Conservation (phyloP, 2,888 invertebrate genomes). For the Ormyrus labotus region DNA sequence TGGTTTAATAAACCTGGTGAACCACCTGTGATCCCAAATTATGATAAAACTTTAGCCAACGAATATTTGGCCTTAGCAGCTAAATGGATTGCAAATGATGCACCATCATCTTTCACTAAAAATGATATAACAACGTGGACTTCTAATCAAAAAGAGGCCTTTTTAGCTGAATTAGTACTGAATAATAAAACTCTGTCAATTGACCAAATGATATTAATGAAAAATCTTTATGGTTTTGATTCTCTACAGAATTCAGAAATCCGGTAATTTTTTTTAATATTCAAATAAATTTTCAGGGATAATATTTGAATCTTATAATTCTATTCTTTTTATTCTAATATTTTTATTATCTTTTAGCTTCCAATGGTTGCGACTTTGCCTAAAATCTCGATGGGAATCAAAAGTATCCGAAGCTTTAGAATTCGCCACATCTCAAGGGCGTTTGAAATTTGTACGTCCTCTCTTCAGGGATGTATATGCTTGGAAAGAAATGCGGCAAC, state of each 20-base stretch:
- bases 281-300: slow-evolving; percentile 5
- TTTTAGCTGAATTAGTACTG: slow-evolving; percentile 83
- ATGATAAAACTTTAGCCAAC: slow-evolving; percentile 82
- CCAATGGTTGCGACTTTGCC: slow-evolving; percentile 87
- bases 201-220: slow-evolving; percentile 80
- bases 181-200: slow-evolving; percentile 76
- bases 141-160: slow-evolving; percentile 82
- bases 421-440: slow-evolving; percentile 90
- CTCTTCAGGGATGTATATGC: slow-evolving; percentile 89
- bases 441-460: slow-evolving; percentile 94
- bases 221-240: slow-evolving; percentile 82
- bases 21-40: slow-evolving; percentile 91
- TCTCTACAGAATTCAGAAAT: slow-evolving; percentile 87
- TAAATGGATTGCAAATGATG: slow-evolving; percentile 78
- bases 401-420: slow-evolving; percentile 83
- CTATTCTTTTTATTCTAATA: no score
- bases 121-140: slow-evolving; percentile 79
- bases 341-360: slow-evolving; percentile 70
- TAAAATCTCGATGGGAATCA: slow-evolving; percentile 84
- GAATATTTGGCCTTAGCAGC: slow-evolving; percentile 79
- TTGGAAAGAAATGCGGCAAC: slow-evolving; percentile 85
- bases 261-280: slow-evolving; percentile 62
- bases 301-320: no score
- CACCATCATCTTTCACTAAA: slow-evolving; percentile 74
- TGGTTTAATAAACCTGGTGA: slow-evolving; percentile 92